These are phyloP conservation scores for Loripinus fragilis DNA, from an alignment of 2,888 invertebrate species.

Conservation along the genomic window DNA sequence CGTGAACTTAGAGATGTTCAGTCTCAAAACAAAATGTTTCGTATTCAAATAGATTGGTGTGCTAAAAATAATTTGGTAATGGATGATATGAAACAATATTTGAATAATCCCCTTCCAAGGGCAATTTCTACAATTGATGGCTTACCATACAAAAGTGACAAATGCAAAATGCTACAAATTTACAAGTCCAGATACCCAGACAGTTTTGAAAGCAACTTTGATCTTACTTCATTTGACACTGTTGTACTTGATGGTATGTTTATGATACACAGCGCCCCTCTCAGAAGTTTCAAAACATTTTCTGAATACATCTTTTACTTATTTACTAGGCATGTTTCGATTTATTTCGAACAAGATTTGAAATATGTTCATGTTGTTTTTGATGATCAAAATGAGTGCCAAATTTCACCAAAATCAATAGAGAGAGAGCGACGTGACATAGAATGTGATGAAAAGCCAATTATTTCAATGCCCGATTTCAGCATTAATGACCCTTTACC, in stretches of 20 bases:
- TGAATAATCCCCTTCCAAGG: no score
- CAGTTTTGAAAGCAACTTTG: no score
- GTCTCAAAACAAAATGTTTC: constrained; percentile 3
- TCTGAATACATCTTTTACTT: constrained; percentile 8
- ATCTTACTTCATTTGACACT: no score
- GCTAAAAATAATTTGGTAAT: constrained; percentile 8
- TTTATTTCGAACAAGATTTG: constrained; percentile 3
- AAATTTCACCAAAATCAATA: constrained; percentile 7
- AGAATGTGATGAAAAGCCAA: no score
- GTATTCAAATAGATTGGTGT: constrained; percentile 17
- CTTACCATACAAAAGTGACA: constrained; percentile 1
- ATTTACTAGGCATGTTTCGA: neutral
- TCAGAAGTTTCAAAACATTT: constrained; percentile 3
- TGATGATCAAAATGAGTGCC: neutral
- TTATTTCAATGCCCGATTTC: neutral
- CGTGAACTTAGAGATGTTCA: constrained; percentile 15
- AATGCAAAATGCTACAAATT: no score
- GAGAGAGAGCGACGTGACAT: constrained; percentile 3
- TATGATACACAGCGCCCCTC: constrained; percentile 3
- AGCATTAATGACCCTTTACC: neutral
- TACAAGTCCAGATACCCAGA: neutral
- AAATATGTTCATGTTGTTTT: neutral
- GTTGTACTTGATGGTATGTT: no score
- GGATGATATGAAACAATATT: constrained; percentile 12
- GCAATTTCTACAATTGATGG: neutral